Conservation (phyloP, 2,797 vertebrate species). For the Hydrolagus colliei region DNA sequence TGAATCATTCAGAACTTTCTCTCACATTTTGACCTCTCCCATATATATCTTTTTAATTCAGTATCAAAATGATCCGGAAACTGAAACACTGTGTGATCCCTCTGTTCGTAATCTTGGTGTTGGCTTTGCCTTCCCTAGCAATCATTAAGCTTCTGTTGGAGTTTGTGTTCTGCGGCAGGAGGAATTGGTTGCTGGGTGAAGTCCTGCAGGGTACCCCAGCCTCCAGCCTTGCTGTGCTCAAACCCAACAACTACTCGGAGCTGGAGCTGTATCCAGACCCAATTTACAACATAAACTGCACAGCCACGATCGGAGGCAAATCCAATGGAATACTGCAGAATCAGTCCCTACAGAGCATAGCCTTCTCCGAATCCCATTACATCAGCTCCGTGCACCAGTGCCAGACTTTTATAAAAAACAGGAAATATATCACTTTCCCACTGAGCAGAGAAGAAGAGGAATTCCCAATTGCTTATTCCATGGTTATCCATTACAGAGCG, state of each 20-base stretch:
- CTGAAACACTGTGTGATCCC: not conserved
- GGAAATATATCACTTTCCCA: constrained; percentile 65
- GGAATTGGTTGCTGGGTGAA: not conserved
- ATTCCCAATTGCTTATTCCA: constrained; percentile 79
- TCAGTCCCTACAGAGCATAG: constrained; percentile 59
- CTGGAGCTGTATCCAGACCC: not conserved
- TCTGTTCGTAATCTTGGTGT: not conserved
- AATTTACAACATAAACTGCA: constrained; percentile 58
- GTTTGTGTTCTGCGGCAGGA: not conserved
- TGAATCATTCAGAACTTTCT: too few species aligned
- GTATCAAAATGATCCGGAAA: not conserved
- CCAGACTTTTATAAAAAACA: constrained; percentile 56
- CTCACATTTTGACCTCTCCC: too few species aligned
- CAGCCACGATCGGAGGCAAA: constrained; percentile 62
- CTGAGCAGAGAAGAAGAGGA: constrained; percentile 69
- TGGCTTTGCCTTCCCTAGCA: not conserved
- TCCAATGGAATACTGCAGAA: constrained; percentile 54
- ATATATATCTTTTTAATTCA: too few species aligned
- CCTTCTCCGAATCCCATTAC: constrained; percentile 53
- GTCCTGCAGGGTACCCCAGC: not conserved
- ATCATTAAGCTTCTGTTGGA: not conserved
- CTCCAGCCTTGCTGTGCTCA: not conserved
- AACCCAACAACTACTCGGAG: not conserved
- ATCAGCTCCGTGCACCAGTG: constrained; percentile 67
- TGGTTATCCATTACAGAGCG: constrained; percentile 80